These are phyloP conservation scores for Merodon equestris DNA, from an alignment of 2,888 invertebrate genomes.

Conservation along the genomic window DNA sequence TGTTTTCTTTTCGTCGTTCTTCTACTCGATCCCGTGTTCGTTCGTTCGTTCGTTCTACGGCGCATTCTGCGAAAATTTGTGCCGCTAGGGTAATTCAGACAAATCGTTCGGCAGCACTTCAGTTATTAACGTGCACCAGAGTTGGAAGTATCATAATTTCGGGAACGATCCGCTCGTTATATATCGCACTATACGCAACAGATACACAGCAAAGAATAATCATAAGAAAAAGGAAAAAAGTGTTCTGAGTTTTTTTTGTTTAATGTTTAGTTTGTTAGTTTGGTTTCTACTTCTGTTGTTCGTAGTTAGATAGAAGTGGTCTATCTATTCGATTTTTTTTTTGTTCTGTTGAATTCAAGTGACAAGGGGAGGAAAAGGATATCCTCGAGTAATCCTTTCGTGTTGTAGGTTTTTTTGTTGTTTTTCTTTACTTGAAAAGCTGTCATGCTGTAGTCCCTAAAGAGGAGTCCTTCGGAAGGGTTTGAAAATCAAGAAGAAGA, in stretches of 20 bases:
- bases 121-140: constrained; percentile 65
- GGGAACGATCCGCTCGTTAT: constrained; percentile 22
- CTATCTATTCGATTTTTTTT: neutral
- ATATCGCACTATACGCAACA: constrained; percentile 60
- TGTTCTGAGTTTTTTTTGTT: constrained; percentile 28
- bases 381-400: too few species aligned
- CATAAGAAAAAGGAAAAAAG: constrained; percentile 2
- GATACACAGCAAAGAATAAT: constrained; percentile 41
- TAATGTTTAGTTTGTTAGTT: constrained; percentile 39
- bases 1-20: constrained; percentile 19
- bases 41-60: constrained; percentile 23
- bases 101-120: constrained; percentile 59
- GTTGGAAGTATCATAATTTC: constrained; percentile 51
- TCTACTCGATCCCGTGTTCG: constrained; percentile 18
- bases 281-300: constrained; percentile 22
- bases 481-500: too few species aligned
- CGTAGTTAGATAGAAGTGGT: constrained; percentile 1
- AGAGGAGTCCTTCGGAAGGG: constrained; percentile 25
- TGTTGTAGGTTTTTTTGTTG: neutral
- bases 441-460: constrained; percentile 64
- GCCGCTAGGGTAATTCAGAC: constrained; percentile 63
- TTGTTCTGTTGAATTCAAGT: constrained; percentile 11
- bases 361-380: too few species aligned
- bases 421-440: neutral
- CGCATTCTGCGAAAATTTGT: constrained; percentile 61